Base-by-base conservation (phyloP, 92 coral and sea anemone species). In the Zoanthus solanderi region DNA sequence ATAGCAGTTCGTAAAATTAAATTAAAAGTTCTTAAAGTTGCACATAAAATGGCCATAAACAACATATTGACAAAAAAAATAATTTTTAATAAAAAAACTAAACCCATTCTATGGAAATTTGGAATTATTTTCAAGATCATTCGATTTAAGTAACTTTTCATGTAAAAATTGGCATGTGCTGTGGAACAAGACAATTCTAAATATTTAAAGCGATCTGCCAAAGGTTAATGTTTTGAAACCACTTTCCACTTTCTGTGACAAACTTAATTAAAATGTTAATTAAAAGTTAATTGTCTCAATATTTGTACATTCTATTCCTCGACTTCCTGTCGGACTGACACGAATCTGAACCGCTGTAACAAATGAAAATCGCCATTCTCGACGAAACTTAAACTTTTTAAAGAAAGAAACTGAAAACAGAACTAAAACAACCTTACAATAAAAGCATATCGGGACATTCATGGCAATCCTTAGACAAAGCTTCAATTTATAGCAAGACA, bases 291-390 rank as follows among this genome's bases (percentile, higher is more conserved):
- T 50, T 50, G 56, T 50, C 12, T 5, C 12, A 50, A 50, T 50
- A 50, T 50, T 50, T 50, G 56, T 50, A 50, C 56, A 50, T 50
- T 50, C 56, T 50, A 2, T n/a, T 23, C n/a, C n/a, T 5, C 28
- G 69, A 30, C 69, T 63, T 63, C 69, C 69, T 63, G 69, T 63
- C 69, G 30, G 28, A 17, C 69, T 63, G 69, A 63, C 69, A 63
- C 28, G 69, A 23, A 16, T 4, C 69, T 15, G n/a, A 63, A 63
- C 29, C 4, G 69, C 69, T 63, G 69, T 17, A 63, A 63, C 69
- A n/a, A 63, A 17, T 63, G 30, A 63, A 63, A 63, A 63, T n/a
- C 56, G 56, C 56, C 56, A 50, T 7, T 7, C 9, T 50, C 56
- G 12, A 50, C 56, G 56, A 50, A 7, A 50, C 69, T 63, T 63